These are phyloP conservation scores for Linhomoeus sp. DNA, from an alignment of 2,888 invertebrate species.

Conservation along the genomic window DNA sequence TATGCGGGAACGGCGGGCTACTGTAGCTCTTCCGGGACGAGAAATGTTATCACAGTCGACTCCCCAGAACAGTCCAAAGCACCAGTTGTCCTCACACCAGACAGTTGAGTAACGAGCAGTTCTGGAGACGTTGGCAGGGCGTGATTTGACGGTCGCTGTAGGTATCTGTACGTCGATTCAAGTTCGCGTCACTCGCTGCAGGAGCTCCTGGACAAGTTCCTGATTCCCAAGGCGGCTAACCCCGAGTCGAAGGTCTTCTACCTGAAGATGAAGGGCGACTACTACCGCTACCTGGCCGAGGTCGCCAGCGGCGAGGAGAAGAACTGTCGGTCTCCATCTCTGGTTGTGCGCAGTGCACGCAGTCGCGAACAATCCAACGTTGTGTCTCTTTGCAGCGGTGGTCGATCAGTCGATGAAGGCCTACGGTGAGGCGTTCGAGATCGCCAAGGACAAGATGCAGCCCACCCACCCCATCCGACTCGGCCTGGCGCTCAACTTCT, in stretches of 20 bases:
- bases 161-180: no score
- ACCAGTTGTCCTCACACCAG: no score
- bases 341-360: no score
- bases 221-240: constrained; percentile 92
- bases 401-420: constrained; percentile 85
- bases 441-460: constrained; percentile 89
- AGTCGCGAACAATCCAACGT: no score
- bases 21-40: no score
- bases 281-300: constrained; percentile 98
- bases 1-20: no score
- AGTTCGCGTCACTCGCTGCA: constrained; percentile 41
- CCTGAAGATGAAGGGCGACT: constrained; percentile 99
- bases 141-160: no score
- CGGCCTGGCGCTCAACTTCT: constrained; percentile 94
- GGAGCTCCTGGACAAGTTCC: constrained; percentile 86
- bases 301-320: constrained; percentile 89
- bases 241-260: constrained; percentile 98
- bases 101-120: no score
- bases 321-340: constrained; percentile 51
- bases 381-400: constrained; percentile 41
- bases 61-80: no score
- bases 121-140: no score
- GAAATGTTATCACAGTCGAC: no score
- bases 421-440: constrained; percentile 91
- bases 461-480: constrained; percentile 93